Percentiles rank a stretch among this genome's conserved stretches.
Conservation (phyloP, 2,888 invertebrate genomes). For the Xanthia icteritia region DNA sequence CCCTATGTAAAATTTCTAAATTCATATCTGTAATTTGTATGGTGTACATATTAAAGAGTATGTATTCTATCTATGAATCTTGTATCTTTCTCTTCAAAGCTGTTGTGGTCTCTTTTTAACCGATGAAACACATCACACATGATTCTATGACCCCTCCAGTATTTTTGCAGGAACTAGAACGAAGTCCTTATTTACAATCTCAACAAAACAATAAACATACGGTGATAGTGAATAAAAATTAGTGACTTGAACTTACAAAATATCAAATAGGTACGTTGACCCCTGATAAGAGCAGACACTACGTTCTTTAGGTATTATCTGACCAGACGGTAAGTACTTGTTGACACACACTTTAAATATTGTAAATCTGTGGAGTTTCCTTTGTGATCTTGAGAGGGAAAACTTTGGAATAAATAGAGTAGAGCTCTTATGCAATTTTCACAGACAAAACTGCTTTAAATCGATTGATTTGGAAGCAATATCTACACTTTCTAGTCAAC, state of each 20-base stretch:
- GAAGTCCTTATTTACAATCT: conserved; percentile 22
- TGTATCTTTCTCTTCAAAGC: too few species aligned
- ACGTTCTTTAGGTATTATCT: conserved; percentile 35
- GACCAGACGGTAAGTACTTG: conserved; percentile 8
- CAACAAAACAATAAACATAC: conserved; percentile 35
- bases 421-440: background rate
- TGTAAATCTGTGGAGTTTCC: background rate
- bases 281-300: conserved; percentile 39
- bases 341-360: conserved; percentile 1
- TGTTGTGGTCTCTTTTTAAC: background rate
- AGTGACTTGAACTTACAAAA: conserved; percentile 26
- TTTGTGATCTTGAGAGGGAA: background rate
- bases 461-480: background rate
- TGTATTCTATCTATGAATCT: too few species aligned
- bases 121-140: too few species aligned
- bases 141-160: background rate
- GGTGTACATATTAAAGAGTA: too few species aligned
- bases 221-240: conserved; percentile 27
- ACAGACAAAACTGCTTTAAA: background rate
- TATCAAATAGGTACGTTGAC: conserved; percentile 54
- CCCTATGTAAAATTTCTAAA: too few species aligned
- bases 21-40: too few species aligned
- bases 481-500: background rate
- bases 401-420: background rate
- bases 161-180: conserved; percentile 11